Evolutionary conservation across 2,888 invertebrate genomes (phyloP).

Genomic region (Poecilobothrus nobilitatus): DNA sequence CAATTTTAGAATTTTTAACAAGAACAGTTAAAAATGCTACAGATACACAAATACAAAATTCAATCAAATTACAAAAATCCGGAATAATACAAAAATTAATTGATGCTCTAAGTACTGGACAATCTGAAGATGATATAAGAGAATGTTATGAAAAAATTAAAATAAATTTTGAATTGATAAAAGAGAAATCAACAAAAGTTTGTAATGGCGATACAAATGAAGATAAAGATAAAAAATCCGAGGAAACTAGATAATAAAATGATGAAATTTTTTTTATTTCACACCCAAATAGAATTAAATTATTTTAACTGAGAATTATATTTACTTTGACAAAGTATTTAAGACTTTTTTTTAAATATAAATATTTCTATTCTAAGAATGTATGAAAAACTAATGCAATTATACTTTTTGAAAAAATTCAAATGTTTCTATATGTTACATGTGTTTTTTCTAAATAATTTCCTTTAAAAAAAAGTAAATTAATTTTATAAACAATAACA

Average conservation of each 20-base stretch:
- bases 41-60: constrained; percentile 24
- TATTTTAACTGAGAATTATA: too few relatives aligned
- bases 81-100: constrained; percentile 25
- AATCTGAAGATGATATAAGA: constrained; percentile 27
- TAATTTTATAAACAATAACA: too few relatives aligned
- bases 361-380: too few relatives aligned
- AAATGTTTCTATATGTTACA: too few relatives aligned
- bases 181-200: neutral
- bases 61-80: constrained; percentile 24
- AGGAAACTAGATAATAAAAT: neutral
- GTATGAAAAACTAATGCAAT: too few relatives aligned
- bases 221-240: neutral
- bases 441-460: too few relatives aligned
- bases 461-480: too few relatives aligned
- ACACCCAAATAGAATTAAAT: neutral
- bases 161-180: constrained; percentile 21
- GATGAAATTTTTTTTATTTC: too few relatives aligned
- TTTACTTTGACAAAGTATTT: too few relatives aligned
- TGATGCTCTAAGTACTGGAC: constrained; percentile 25
- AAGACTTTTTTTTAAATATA: too few relatives aligned
- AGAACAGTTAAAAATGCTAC: constrained; percentile 29
- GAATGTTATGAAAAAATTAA: constrained; percentile 27
- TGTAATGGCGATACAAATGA: neutral
- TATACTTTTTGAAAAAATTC: too few relatives aligned
- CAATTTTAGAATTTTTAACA: constrained; percentile 29